Percentiles rank a stretch among this genome's conserved stretches.
phyloP scores from a whole-genome alignment of 2,113 vertebrate species.

The Anser cygnoides region DNA sequence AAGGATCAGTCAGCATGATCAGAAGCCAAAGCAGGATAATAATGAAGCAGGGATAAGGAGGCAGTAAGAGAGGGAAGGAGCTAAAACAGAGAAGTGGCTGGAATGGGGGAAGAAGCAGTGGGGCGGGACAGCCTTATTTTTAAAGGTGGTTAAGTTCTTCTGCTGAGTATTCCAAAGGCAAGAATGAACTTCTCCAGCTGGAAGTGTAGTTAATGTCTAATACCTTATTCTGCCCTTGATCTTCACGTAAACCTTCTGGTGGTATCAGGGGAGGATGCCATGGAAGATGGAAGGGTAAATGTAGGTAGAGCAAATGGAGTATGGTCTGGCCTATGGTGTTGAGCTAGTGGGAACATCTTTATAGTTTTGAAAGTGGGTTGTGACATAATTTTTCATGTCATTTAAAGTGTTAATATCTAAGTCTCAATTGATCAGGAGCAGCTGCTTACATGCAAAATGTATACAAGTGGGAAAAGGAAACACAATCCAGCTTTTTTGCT shows the following conservation, averaged over 20 bases:
- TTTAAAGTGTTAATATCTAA: neutral
- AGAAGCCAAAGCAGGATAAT: neutral
- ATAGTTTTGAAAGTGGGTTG: neutral
- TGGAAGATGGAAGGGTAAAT: neutral
- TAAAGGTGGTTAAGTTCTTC: neutral
- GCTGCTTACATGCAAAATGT: neutral
- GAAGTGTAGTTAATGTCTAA: neutral
- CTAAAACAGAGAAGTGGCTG: neutral
- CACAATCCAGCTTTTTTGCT: neutral
- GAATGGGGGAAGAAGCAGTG: neutral
- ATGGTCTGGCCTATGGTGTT: neutral
- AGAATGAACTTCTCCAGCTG: neutral
- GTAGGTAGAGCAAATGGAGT: neutral
- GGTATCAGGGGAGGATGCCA: neutral
- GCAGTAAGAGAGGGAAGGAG: neutral
- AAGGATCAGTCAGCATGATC: neutral
- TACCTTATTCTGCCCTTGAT: neutral
- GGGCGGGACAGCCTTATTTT: neutral
- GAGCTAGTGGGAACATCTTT: neutral
- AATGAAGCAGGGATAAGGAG: neutral
- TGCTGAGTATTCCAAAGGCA: neutral
- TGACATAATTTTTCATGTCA: neutral
- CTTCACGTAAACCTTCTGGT: neutral
- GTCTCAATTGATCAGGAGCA: neutral
- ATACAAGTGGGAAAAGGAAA: neutral